These are phyloP conservation scores for Limenitis camilla DNA, from an alignment of 2,888 invertebrate species.

Conservation along the genomic window DNA sequence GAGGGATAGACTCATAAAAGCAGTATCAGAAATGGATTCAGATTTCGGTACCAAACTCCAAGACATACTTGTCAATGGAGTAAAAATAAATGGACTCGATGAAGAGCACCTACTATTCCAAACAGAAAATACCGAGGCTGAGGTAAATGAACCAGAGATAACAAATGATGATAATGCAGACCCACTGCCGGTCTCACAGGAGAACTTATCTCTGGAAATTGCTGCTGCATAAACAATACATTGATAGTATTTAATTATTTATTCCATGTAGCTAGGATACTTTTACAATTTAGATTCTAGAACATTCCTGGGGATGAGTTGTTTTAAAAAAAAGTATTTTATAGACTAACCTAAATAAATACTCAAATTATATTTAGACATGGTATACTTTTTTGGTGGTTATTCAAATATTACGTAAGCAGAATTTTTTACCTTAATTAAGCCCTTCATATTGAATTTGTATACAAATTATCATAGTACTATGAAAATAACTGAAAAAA, in stretches of 20 bases:
- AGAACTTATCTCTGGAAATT: conserved; percentile 56
- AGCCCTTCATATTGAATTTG: no score
- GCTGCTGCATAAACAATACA: conserved; percentile 55
- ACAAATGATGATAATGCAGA: conserved; percentile 27
- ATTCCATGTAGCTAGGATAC: conserved; percentile 18
- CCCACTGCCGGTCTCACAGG: conserved; percentile 34
- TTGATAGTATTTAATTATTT: conserved; percentile 14
- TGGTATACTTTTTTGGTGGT: no score
- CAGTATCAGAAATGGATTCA: conserved; percentile 81
- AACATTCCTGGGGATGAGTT: no score
- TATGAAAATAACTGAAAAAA: no score
- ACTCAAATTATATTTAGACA: no score
- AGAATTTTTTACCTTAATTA: no score
- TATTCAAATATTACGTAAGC: no score
- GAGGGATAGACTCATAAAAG: conserved; percentile 79
- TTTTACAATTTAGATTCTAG: no score
- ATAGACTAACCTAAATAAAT: no score
- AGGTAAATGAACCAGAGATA: conserved; percentile 28
- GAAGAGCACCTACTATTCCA: conserved; percentile 35
- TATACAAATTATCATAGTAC: no score
- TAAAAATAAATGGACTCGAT: conserved; percentile 52
- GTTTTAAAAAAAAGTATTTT: background rate
- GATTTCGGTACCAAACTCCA: conserved; percentile 82
- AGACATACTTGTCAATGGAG: conserved; percentile 54
- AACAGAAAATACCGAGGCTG: conserved; percentile 31